Conservation (phyloP, 2,113 vertebrate genomes). For the Pipa parva region DNA sequence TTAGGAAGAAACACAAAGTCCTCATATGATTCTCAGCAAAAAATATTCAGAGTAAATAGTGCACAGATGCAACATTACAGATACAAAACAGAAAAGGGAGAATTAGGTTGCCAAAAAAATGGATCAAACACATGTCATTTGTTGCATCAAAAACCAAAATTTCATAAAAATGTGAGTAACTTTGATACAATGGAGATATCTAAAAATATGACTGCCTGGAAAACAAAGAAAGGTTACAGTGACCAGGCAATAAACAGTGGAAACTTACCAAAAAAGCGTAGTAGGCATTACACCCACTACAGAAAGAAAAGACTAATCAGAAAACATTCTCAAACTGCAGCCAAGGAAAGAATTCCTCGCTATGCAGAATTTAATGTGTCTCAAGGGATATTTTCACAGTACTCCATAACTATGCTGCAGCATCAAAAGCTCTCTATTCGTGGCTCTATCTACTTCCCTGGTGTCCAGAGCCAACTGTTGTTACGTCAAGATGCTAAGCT, state of each 20-base stretch:
- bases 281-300: not conserved
- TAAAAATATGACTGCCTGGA: not conserved
- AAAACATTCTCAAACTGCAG: not conserved
- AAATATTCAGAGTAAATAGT: slow-evolving; percentile 64
- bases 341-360: slow-evolving; percentile 8
- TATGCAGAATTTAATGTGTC: slow-evolving; percentile 6
- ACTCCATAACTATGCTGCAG: not conserved
- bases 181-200: not conserved
- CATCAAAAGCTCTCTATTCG: slow-evolving; percentile 7
- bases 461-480: slow-evolving; percentile 72
- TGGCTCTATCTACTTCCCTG: slow-evolving; percentile 75
- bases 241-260: not conserved
- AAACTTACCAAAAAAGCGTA: not conserved
- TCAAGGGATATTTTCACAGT: slow-evolving; percentile 8
- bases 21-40: slow-evolving; percentile 59
- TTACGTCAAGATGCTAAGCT: slow-evolving; percentile 62
- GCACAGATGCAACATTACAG: slow-evolving; percentile 41
- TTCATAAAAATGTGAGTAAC: slow-evolving; percentile 33
- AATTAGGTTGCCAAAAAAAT: not conserved
- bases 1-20: slow-evolving; percentile 54
- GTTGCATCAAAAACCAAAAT: not conserved
- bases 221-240: not conserved
- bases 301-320: not conserved
- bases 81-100: not conserved
- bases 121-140: slow-evolving; percentile 17